Base-by-base conservation (phyloP, 2,113 vertebrate genomes). In the Odocoileus virginianus region DNA sequence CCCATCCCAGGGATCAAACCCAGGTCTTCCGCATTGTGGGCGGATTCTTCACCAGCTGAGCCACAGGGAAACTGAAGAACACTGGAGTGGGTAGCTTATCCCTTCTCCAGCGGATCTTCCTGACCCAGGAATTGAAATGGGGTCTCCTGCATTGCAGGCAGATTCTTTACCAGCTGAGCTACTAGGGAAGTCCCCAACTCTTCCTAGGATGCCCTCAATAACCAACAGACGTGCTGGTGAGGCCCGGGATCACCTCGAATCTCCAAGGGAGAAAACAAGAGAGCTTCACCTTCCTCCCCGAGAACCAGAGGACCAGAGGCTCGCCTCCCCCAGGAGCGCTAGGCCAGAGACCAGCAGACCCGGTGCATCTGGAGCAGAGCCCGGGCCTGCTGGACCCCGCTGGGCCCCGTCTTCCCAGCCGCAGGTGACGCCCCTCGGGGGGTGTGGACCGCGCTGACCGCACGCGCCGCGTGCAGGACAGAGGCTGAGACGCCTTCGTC, bases 381-480 rank as follows among this genome's bases (percentile, higher is more conserved):
- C 9, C 0, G 16, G 33, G 64, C 64, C 36, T 5, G 40, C 55
- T 55, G 50, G 23, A 7, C 11, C 28, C 30, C 16, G 3, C 4
- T 16, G 21, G 33, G 50, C 15, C 13, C 55, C 43, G 6, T 30
- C 47, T 40, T 43, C 64, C 64, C 40, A 28, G 78, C 14, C 2
- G 3, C 23, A n/a, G 9, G 64, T 9, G 16, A 67, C 1, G 33
- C 33, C 36, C 1, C 12, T 58, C 9, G 10, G 7, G 12, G 45
- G n/a, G 57, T 12, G 33, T 36, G 81, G 28, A 52, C 81, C 4
- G 16, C 2, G 21, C 52, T 2, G 12, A 55, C 81, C 33, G 21
- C 12, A 33, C 0, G 1, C 6, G 2, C 16, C 50, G 58, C 2
- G 11, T 13, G 25, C 4, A 1, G 58, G 33, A 25, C 9, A 92